Base-by-base conservation (phyloP, 1,140 invertebrate species). In the Leptinotarsa lineolata region DNA sequence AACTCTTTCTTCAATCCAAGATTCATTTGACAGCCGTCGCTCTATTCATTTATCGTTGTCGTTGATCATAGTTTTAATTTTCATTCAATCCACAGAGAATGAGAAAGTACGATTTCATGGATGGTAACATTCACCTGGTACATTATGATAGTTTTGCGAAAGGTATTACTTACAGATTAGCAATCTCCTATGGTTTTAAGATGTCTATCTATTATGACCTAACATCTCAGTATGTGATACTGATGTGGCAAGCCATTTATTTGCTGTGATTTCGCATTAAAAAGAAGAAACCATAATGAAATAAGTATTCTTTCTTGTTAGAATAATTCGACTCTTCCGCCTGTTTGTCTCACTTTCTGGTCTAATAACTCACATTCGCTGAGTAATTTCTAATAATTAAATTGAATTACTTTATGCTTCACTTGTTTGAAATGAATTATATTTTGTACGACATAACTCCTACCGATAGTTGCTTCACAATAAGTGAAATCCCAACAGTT, bases 251-350 rank as follows among this genome's bases (percentile, higher is more conserved):
- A n/a, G 20, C 58, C 58, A 59, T 59, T 20, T 59, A 66, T 66
- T 66, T 30, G 21, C 21, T 39, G 64, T 24, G 64, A 66, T 66
- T 30, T 39, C 30, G 15, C 45, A 69, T 46, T 69, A 58, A 60
- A 59, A 70, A 70, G 24, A 61, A 70, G 24, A 30, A 60, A 39
- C 30, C 30, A 39, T 39, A 39, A 39, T 39, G 30, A 39, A 39
- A 39, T 39, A 39, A 39, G 30, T 39, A 39, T 39, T 39, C 30
- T 21, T 65, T 72, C 70, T 64, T 72, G 58, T 72, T 72, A 64
- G 64, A 72, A 64, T 72, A 72, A 72, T 72, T 63, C 58, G 70
- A 72, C 2, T 72, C 70, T 72, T 72, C 70, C 70, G 70, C 21
- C 44, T 61, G 58, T 70, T 70, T 70, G 69, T 70, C 59, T 72